Conservation (phyloP, 2,113 vertebrate genomes). For the Galbula dea region DNA sequence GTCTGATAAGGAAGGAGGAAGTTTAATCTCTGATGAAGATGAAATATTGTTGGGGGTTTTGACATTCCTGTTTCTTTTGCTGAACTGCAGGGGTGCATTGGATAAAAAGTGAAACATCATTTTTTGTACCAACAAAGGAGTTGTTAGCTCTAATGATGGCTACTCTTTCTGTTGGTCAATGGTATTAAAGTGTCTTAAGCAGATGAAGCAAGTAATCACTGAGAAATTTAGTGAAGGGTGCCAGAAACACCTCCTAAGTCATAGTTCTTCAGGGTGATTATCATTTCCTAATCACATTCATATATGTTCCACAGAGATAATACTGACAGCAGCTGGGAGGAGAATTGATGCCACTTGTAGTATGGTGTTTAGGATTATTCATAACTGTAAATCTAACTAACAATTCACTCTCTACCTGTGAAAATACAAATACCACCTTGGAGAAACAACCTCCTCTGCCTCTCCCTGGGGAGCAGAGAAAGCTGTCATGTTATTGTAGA, state of each 20-base stretch:
- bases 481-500: not conserved
- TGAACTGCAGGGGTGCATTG: not conserved
- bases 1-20: not conserved
- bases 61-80: not conserved
- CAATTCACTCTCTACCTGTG: not conserved
- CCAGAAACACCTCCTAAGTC: not conserved
- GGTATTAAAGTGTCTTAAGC: not conserved
- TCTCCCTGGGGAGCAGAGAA: not conserved
- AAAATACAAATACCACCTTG: not conserved
- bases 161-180: not conserved
- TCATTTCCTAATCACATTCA: not conserved
- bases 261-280: not conserved
- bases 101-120: not conserved
- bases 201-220: not conserved
- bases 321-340: not conserved
- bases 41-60: rapidly evolving
- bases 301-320: not conserved
- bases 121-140: not conserved
- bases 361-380: not conserved
- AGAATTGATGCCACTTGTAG: not conserved
- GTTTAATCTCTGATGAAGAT: not conserved
- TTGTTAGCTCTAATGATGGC: not conserved
- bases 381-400: not conserved
- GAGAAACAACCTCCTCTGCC: not conserved
- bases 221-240: not conserved